Evolutionary conservation across 2,113 vertebrate genomes (phyloP).

Genomic region (Anhinga rufa): DNA sequence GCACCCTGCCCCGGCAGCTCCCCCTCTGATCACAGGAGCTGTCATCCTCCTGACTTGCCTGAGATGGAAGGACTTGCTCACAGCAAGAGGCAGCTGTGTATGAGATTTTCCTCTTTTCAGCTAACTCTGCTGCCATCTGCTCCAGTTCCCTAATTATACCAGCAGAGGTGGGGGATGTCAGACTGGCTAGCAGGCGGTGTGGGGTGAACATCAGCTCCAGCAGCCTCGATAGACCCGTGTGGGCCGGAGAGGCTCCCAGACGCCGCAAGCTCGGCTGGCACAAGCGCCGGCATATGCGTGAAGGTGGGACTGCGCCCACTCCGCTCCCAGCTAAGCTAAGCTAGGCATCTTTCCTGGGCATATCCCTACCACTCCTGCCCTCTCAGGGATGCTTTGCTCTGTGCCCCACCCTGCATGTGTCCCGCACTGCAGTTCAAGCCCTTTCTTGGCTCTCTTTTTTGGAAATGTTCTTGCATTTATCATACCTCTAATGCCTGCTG

Average conservation of each 20-base stretch:
- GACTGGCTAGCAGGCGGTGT: neutral
- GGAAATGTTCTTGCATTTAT: neutral
- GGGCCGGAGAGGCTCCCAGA: neutral
- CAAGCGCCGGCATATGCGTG: rapidly evolving
- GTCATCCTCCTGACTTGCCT: neutral
- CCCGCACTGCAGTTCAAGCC: neutral
- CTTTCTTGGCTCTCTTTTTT: neutral
- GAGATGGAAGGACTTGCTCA: neutral
- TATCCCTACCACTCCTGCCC: neutral
- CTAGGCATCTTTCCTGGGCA: neutral
- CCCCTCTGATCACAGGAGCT: neutral
- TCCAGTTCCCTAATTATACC: neutral
- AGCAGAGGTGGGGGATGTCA: neutral
- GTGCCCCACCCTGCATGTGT: rapidly evolving
- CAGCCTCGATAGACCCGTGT: neutral
- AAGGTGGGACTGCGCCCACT: neutral
- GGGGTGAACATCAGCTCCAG: neutral
- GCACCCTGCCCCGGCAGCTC: neutral
- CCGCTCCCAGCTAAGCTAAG: neutral
- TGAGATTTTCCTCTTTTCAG: neutral
- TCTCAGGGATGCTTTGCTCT: neutral
- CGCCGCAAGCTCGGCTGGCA: neutral
- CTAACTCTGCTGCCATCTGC: neutral
- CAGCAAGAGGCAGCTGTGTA: neutral
- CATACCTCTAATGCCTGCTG: neutral